Conservation (phyloP, 2,113 vertebrate genomes). For the Podocnemis expansa region DNA sequence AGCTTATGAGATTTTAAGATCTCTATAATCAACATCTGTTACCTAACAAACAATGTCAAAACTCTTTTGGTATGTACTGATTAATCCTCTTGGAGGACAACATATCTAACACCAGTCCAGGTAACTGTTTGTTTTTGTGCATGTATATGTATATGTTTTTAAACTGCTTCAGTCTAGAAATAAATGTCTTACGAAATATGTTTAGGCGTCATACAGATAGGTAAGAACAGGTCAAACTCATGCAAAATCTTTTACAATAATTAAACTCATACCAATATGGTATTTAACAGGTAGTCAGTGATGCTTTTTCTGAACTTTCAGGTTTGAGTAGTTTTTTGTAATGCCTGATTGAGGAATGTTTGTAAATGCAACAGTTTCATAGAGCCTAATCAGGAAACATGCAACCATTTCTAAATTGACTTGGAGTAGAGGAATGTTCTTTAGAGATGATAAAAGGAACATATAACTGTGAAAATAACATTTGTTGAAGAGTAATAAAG, state of each 20-base stretch:
- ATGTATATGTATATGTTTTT: too few relatives aligned
- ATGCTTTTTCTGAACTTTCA: neutral
- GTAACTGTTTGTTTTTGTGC: neutral
- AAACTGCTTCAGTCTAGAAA: neutral
- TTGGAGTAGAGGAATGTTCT: neutral
- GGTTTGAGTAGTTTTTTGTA: neutral
- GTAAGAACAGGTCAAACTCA: neutral
- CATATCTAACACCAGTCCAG: neutral
- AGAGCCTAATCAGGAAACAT: neutral
- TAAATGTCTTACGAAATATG: neutral
- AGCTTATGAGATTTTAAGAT: neutral
- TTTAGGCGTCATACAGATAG: neutral
- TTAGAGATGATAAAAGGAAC: neutral
- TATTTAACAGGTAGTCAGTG: neutral
- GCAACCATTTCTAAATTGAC: neutral
- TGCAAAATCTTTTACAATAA: neutral
- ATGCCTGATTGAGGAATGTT: neutral
- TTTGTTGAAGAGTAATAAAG: neutral
- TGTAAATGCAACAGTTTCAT: neutral
- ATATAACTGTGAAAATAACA: neutral
- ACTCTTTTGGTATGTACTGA: neutral
- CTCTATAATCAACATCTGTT: neutral
- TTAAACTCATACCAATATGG: accelerated
- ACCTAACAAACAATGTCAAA: neutral
- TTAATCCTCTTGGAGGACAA: neutral